Base-by-base conservation (phyloP, 1,140 invertebrate genomes). In the Zaprionus nigranus region DNA sequence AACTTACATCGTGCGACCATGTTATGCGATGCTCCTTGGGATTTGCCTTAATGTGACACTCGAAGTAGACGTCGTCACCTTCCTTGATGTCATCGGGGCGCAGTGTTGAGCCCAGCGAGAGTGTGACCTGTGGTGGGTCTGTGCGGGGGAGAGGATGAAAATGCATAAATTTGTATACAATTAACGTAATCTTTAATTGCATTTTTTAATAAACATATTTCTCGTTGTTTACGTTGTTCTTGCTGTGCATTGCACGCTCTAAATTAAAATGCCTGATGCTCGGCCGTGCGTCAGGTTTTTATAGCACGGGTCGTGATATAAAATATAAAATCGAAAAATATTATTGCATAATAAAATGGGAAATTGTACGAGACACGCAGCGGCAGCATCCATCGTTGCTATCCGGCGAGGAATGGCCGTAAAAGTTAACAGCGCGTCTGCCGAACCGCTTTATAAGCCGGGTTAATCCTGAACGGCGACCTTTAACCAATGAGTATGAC, bases 31-130 rank as follows among this genome's bases (percentile, higher is more conserved):
- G 95, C 92, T 96, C 96, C 85, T 95, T 95, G 9, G 97, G 97
- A 93, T 97, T 98, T 11, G 97, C 96, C 81, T 95, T 95, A 68
- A 98, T 97, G 91, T 96, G 96, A 92, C 97, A 98, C 91, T 98
- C 97, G 83, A 98, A 98, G 93, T 98, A 98, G n/a, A 98, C 97
- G 93, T 98, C 97, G 88, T 98, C 97, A 38, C 97, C 97, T 93
- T 98, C 97, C 91, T 97, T 97, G 90, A 98, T 98, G 91, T 97
- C 96, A 80, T 96, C 95, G 17, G 97, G 96, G 92, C 97, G 97
- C 60, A 98, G 93, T 15, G 96, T 98, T 75, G 96, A 96, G 72
- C 97, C 97, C 63, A 98, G 94, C 69, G 96, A 95, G 38, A 98
- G 93, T 24, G 95, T 95, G 46, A 98, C 96, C 87, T 97, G 95